A percentile compares a stretch with the other conserved stretches of the same genome.
Conservation (phyloP, 2,888 invertebrate genomes). For the Scaptomyza tumidula region DNA sequence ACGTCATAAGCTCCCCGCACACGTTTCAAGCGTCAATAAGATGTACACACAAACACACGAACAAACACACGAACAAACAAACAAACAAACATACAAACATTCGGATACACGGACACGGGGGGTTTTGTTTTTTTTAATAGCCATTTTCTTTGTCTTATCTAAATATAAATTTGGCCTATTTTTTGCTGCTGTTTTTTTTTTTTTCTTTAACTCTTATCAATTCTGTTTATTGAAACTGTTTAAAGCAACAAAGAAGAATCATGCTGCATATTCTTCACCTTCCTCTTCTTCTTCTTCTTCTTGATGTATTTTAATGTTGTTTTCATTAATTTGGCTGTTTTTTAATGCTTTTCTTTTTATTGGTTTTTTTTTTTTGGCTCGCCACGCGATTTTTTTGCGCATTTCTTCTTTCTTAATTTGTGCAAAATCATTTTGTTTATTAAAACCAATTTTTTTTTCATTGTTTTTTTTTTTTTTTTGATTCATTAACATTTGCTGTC, state of each 20-base stretch:
- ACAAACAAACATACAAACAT: background rate
- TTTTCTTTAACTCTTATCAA: constrained; percentile 63
- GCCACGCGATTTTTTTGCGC: constrained; percentile 55
- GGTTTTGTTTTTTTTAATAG: background rate
- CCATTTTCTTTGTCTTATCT: constrained; percentile 49
- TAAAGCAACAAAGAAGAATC: constrained; percentile 41
- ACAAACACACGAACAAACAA: constrained; percentile 2
- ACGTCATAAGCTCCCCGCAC: constrained; percentile 46
- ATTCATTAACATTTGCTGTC: background rate
- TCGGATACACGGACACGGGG: no score
- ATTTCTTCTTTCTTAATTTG: constrained; percentile 51
- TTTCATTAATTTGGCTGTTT: background rate
- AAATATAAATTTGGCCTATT: constrained; percentile 78
- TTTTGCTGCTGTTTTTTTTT: constrained; percentile 29
- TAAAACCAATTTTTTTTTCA: constrained; percentile 22
- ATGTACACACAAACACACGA: background rate
- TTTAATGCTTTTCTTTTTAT: background rate
- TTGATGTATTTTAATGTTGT: background rate
- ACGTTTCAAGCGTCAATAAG: constrained; percentile 37
- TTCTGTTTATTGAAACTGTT: constrained; percentile 66
- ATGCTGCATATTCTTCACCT: constrained; percentile 1
- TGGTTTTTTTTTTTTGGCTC: constrained; percentile 4
- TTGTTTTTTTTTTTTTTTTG: constrained; percentile 19
- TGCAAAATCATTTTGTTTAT: constrained; percentile 69
- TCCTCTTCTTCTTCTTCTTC: constrained; percentile 1